These are phyloP conservation scores for Pseudachorutes palmiensis DNA, from an alignment of 1,140 invertebrate species.

Conservation along the genomic window DNA sequence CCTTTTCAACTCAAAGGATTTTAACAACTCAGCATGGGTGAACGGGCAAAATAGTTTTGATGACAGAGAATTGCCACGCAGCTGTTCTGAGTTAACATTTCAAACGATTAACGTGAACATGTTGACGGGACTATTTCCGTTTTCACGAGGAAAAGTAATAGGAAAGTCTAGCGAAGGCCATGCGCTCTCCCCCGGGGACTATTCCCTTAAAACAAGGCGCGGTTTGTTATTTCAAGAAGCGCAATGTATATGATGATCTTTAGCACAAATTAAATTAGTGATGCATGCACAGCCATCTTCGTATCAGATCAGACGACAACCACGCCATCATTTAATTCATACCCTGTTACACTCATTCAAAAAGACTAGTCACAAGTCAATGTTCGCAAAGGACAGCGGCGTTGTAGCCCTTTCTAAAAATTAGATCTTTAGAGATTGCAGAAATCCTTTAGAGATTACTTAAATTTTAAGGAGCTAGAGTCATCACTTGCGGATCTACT, in stretches of 20 bases:
- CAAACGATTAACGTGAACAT: conserved; percentile 38
- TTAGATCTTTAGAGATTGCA: too few relatives aligned
- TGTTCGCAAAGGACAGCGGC: too few relatives aligned
- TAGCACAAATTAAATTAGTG: neutral
- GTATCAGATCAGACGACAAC: neutral
- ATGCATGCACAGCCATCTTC: neutral
- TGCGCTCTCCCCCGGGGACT: neutral
- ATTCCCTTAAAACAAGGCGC: neutral
- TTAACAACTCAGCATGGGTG: neutral
- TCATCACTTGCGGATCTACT: too few relatives aligned
- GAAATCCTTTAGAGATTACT: too few relatives aligned
- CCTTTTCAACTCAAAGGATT: conserved; percentile 2
- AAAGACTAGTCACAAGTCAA: too few relatives aligned
- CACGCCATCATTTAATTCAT: too few relatives aligned
- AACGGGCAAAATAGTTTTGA: conserved; percentile 33
- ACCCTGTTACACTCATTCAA: too few relatives aligned
- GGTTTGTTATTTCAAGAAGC: neutral
- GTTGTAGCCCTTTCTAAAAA: too few relatives aligned
- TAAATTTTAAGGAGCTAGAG: too few relatives aligned
- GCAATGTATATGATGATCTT: neutral
- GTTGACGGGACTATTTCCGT: conserved; percentile 38
- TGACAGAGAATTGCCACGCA: conserved; percentile 37
- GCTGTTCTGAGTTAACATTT: conserved; percentile 39
- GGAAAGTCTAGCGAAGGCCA: neutral
- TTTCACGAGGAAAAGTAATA: neutral